Percentiles rank a stretch among this genome's conserved stretches.
Evolutionary conservation across 2,113 vertebrate genomes (phyloP).

Genomic region (Saccopteryx bilineata): DNA sequence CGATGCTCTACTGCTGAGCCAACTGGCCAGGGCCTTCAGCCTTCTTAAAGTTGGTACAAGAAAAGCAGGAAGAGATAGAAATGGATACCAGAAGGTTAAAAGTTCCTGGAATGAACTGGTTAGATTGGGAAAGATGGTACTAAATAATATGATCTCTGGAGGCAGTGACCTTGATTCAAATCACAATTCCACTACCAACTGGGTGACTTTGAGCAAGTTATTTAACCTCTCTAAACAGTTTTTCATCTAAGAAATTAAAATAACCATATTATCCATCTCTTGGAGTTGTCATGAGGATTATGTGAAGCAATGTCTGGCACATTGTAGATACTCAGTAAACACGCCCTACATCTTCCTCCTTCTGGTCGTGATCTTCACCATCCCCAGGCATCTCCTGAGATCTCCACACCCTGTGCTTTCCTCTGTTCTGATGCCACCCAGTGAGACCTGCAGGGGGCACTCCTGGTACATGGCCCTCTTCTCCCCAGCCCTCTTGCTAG

Average conservation of each 20-base stretch:
- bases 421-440: background rate
- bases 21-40: background rate
- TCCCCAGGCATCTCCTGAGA: background rate
- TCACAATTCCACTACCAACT: background rate
- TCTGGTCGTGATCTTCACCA: fast-evolving
- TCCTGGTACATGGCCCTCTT: constrained; percentile 47
- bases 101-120: background rate
- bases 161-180: background rate
- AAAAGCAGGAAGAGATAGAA: background rate
- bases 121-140: background rate
- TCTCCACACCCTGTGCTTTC: no score
- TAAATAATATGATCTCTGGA: background rate
- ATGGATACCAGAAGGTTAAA: background rate
- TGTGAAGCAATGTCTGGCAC: background rate
- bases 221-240: background rate
- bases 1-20: no score
- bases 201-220: background rate
- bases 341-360: background rate
- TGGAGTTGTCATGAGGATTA: background rate
- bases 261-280: background rate
- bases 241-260: constrained; percentile 47
- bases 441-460: constrained; percentile 80
- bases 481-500: background rate
- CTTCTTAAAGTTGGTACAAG: background rate
- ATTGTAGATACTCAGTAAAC: background rate